Base-by-base conservation (phyloP, 2,888 invertebrate species). In the Diarsia brunnea region DNA sequence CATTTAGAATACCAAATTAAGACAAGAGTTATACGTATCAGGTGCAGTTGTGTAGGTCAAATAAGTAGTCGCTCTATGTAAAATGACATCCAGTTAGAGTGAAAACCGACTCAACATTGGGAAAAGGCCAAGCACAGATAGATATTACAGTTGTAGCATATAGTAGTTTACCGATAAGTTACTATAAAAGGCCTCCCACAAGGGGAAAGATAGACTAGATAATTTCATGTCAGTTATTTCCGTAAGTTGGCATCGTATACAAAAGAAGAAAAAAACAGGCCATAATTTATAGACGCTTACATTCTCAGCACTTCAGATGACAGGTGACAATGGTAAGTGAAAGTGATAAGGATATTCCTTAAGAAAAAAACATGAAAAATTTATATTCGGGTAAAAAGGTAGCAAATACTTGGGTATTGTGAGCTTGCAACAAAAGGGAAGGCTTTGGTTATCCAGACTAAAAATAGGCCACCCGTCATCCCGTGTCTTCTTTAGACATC, bases 281-380 rank as follows among this genome's bases (percentile, higher is more conserved):
- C 79, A 75, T 84, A 81, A 87, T 87, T 86, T 86, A 86, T 88
- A 84, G 73, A 68, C 21, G 67, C 73, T 80, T 72, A 76, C 69
- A 81, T 85, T 83, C 79, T 78, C 70, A 75, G 72, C 75, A 73
- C 64, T 84, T 81, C 74, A 53, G 69, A 68, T 53, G 81, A 76
- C 80, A 78, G 75, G 78, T 82, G 78, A 81, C 78, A 74, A 69
- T 66, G 11, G n/a, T 82, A 82, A 81, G 69, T 81, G 77, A 72
- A 79, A 81, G 79, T 84, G 86, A 85, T 63, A 31, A 77, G 85
- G 85, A 83, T 84, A 69, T 76, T 68, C 53, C 24, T 24, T 12
- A 43, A 27, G 71, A 79, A 58, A 69, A 69, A 55, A 2, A 65
- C 64, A 49, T 77, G 61, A 76, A 68, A 64, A 43, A 49, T 31